These are phyloP conservation scores for Murina feae DNA, from an alignment of 2,113 vertebrate genomes.

Conservation along the genomic window DNA sequence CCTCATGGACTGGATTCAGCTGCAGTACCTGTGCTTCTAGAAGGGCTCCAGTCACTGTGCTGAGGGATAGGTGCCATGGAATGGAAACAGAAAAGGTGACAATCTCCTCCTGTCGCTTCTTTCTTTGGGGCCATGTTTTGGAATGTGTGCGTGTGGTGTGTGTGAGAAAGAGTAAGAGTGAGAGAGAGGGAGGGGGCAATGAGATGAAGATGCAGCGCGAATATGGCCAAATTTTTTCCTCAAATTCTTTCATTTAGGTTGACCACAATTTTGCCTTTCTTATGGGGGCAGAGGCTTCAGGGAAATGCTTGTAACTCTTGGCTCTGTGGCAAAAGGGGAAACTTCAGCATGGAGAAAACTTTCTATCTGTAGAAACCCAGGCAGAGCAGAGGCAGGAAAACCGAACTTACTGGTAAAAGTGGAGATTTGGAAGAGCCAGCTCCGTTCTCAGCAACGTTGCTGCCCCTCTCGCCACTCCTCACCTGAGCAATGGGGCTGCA, in stretches of 20 bases:
- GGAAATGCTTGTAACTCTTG: neutral
- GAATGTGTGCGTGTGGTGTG: no score
- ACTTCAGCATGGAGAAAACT: neutral
- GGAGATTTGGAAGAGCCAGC: neutral
- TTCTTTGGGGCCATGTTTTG: neutral
- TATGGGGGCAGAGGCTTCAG: neutral
- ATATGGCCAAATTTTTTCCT: neutral
- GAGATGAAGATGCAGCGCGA: neutral
- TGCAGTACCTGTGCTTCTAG: neutral
- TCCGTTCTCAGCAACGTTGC: neutral
- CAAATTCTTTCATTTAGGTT: neutral
- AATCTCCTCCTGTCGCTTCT: neutral
- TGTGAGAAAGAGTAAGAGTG: neutral
- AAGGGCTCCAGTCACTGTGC: neutral
- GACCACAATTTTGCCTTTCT: neutral
- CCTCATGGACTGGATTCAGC: neutral
- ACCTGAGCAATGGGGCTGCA: neutral
- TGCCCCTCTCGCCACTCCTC: fast-evolving
- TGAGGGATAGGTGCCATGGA: neutral
- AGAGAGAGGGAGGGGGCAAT: neutral
- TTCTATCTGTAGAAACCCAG: neutral
- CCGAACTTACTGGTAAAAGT: neutral
- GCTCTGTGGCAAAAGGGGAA: neutral
- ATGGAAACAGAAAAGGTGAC: neutral
- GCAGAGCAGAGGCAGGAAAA: neutral